These are phyloP conservation scores for Phoronis australis DNA, from an alignment of 2,888 invertebrate genomes.

Conservation along the genomic window DNA sequence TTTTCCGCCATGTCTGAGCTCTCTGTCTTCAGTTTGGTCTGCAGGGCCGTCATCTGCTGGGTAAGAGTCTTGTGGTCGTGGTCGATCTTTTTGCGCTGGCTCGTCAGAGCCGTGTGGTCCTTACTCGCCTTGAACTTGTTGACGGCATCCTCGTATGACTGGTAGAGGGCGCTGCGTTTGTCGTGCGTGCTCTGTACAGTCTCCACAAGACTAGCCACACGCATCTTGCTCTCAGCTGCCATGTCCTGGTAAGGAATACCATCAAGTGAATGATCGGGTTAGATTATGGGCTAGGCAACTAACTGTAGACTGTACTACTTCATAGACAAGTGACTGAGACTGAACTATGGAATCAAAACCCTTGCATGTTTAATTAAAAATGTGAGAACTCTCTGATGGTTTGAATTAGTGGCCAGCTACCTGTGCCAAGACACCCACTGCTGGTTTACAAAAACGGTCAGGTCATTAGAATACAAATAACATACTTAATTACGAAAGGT, in stretches of 20 bases:
- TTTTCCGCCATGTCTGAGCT: slow-evolving; percentile 62
- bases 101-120: slow-evolving; percentile 54
- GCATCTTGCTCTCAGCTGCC: slow-evolving; percentile 56
- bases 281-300: no score
- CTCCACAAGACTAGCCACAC: slow-evolving; percentile 56
- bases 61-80: slow-evolving; percentile 61
- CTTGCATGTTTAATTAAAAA: no score
- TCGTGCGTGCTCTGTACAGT: slow-evolving; percentile 61
- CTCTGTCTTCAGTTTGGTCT: slow-evolving; percentile 59
- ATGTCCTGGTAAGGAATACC: slow-evolving; percentile 52
- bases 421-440: no score
- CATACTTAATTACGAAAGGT: no score
- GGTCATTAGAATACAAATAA: not conserved
- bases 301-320: no score
- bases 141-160: slow-evolving; percentile 61
- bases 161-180: slow-evolving; percentile 60
- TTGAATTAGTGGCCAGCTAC: no score
- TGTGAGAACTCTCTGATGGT: no score
- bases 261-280: not conserved
- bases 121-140: slow-evolving; percentile 61
- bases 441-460: not conserved
- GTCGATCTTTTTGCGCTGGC: slow-evolving; percentile 59
- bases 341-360: no score
- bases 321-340: no score
- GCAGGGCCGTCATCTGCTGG: slow-evolving; percentile 57